Evolutionary conservation across 2,797 vertebrate genomes (phyloP).

Genomic region (Mus caroli): DNA sequence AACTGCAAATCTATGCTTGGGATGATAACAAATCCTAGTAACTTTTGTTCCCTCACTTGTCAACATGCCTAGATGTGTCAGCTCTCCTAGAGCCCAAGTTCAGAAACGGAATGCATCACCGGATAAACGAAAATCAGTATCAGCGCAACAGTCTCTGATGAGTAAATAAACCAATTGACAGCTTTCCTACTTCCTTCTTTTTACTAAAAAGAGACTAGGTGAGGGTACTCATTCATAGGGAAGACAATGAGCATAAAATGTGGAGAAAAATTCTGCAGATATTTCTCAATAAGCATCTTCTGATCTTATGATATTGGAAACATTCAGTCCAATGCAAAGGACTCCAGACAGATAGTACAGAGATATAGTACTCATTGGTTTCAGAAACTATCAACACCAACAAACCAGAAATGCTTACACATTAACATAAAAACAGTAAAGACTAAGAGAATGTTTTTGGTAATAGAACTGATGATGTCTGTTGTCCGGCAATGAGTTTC

Average conservation of each 20-base stretch:
- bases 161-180: not conserved
- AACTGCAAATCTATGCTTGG: not conserved
- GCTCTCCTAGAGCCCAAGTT: not conserved
- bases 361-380: not conserved
- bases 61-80: not conserved
- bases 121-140: not conserved
- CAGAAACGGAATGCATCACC: not conserved
- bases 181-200: not conserved
- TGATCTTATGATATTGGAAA: not conserved
- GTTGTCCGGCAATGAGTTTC: not conserved
- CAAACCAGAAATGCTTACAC: not conserved
- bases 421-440: not conserved
- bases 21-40: not conserved
- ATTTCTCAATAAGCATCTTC: constrained; percentile 27
- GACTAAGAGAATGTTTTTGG: not conserved
- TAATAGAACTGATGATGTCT: accelerated
- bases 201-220: not conserved
- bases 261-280: not conserved
- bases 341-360: not conserved
- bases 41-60: not conserved
- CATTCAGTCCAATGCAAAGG: not conserved
- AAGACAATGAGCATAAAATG: not conserved
- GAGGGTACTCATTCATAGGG: not conserved
- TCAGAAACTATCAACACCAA: not conserved
- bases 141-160: not conserved